phyloP scores from a whole-genome alignment of 2,113 vertebrate species.

The Cololabis saira region DNA sequence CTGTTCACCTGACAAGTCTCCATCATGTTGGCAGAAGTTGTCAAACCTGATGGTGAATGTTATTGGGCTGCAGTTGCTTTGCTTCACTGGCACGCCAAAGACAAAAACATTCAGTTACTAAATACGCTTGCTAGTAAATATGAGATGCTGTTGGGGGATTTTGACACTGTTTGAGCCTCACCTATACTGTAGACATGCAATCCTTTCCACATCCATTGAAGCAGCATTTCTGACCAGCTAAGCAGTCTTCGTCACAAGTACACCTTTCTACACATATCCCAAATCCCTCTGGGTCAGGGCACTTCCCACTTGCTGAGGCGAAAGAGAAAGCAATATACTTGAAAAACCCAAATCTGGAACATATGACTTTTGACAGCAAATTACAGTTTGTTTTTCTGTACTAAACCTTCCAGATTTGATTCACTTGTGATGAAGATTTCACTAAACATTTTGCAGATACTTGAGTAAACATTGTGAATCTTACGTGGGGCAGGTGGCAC shows the following conservation, averaged over 20 bases:
- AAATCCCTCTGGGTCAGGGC: slow-evolving; percentile 41
- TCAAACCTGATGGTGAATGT: slow-evolving; percentile 75
- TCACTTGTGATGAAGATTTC: too few relatives aligned
- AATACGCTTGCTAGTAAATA: neutral
- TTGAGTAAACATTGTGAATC: slow-evolving; percentile 1
- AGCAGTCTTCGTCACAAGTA: slow-evolving; percentile 74
- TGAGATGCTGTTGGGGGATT: rapidly evolving
- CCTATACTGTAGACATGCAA: slow-evolving; percentile 75
- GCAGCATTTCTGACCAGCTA: slow-evolving; percentile 78
- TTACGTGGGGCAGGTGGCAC: slow-evolving; percentile 73
- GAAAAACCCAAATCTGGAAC: neutral
- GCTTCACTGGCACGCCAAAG: slow-evolving; percentile 70
- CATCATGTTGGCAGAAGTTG: slow-evolving; percentile 79
- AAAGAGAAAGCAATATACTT: neutral
- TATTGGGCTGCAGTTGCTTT: slow-evolving; percentile 67
- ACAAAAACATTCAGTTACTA: neutral
- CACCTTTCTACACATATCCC: slow-evolving; percentile 78
- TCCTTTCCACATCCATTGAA: slow-evolving; percentile 80
- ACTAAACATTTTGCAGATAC: too few relatives aligned
- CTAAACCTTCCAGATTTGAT: too few relatives aligned
- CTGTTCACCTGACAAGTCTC: slow-evolving; percentile 74
- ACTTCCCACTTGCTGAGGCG: slow-evolving; percentile 69
- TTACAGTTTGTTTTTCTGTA: neutral
- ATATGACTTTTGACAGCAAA: neutral
- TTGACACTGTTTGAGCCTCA: slow-evolving; percentile 25